Conservation (phyloP, 2,113 vertebrate genomes). For the Hypomesus transpacificus region DNA sequence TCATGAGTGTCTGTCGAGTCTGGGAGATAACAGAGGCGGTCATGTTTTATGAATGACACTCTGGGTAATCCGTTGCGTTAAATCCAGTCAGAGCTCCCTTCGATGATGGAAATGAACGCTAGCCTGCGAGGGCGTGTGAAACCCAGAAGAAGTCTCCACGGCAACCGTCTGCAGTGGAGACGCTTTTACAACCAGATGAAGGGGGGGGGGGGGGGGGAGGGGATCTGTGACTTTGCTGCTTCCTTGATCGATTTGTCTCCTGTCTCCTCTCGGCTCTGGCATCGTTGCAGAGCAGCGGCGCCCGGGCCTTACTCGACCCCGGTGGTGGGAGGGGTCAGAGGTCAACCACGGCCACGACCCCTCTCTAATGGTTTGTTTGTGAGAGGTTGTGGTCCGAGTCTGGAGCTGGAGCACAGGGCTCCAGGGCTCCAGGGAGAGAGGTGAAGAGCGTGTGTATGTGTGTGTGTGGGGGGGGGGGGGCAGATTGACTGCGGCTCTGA, state of each 20-base stretch:
- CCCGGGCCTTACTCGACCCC: neutral
- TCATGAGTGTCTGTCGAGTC: neutral
- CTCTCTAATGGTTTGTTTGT: slow-evolving; percentile 6
- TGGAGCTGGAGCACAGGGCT: neutral
- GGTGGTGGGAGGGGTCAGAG: neutral
- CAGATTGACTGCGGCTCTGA: too few relatives aligned
- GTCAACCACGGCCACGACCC: neutral
- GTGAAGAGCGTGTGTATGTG: too few relatives aligned
- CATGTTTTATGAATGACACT: neutral
- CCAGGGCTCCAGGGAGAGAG: neutral
- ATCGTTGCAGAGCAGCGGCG: too few relatives aligned
- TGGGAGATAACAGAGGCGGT: too few relatives aligned
- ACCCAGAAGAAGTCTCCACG: neutral
- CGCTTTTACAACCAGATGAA: too few relatives aligned
- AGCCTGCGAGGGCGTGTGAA: neutral
- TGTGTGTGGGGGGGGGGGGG: too few relatives aligned
- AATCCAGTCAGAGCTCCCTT: neutral
- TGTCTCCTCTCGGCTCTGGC: too few relatives aligned
- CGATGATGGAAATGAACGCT: neutral
- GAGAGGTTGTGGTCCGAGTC: neutral
- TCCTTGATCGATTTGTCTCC: too few relatives aligned
- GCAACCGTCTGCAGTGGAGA: too few relatives aligned
- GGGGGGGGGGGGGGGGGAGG: too few relatives aligned
- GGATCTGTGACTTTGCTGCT: too few relatives aligned
- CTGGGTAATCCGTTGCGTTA: neutral